A percentile compares a stretch with the other conserved stretches of the same genome.
phyloP scores from a whole-genome alignment of 2,888 invertebrate genomes.

The Strigamia transsilvanica region DNA sequence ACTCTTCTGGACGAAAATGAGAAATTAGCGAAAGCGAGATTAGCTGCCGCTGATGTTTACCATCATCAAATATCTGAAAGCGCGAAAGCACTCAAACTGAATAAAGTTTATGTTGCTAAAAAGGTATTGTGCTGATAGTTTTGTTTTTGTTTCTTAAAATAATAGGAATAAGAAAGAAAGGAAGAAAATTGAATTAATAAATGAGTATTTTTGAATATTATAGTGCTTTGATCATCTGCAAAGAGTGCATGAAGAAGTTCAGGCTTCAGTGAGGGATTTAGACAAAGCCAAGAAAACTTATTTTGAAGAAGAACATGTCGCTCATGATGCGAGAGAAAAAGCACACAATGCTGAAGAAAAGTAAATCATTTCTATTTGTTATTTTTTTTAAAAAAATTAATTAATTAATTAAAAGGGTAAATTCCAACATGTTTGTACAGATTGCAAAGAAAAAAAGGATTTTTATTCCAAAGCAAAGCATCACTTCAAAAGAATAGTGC shows the following conservation, averaged over 20 bases:
- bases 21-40: constrained; percentile 85
- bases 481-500: constrained; percentile 96
- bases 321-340: constrained; percentile 93
- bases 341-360: constrained; percentile 94
- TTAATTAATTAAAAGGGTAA: neutral
- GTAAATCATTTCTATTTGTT: constrained; percentile 59
- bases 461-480: constrained; percentile 94
- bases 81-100: constrained; percentile 82
- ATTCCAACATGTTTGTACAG: constrained; percentile 66
- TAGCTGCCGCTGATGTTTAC: constrained; percentile 94
- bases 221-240: constrained; percentile 83
- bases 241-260: constrained; percentile 88
- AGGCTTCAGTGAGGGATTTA: constrained; percentile 84
- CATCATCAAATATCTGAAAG: constrained; percentile 95
- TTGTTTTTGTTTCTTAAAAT: neutral
- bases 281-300: constrained; percentile 94
- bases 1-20: constrained; percentile 95
- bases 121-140: constrained; percentile 60
- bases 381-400: no score
- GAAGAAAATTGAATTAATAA: neutral
- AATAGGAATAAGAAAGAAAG: no score
- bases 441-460: constrained; percentile 89
- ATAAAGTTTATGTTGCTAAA: constrained; percentile 73
- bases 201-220: constrained; percentile 57
- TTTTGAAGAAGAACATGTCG: constrained; percentile 94